Evolutionary conservation across 2,888 invertebrate genomes (phyloP), one percentile per base, ranked within the genome.

Genomic region (Yponomeuta sedellus): DNA sequence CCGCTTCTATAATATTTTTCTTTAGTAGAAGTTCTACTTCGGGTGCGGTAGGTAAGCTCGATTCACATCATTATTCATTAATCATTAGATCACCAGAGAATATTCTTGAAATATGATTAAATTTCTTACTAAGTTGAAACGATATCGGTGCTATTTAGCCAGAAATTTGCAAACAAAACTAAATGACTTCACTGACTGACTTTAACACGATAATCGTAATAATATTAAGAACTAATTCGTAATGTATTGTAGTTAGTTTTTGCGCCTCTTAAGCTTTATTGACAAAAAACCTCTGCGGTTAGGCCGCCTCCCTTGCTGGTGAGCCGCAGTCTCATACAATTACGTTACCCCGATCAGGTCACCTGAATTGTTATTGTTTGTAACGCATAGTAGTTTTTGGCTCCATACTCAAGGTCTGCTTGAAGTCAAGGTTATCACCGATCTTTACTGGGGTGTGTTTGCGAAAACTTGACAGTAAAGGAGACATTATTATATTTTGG

Each of bases 231-330:
- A 34, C 34, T 34, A 34, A 22, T 25, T 22, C 12, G 1, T 59
- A 22, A 22, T 59, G 59, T 59, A 59, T 34, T 34, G 28, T 34
- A n/a, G 61, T 11, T 34, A 34, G 20, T 61, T 63, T 39, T 63
- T 63, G 63, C 19, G n/a, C 25, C 39, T 61, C 61, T 39, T 63
- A 63, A 40, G 34, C 39, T 62, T 62, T 63, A 63, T 63, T 63
- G 40, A 44, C 63, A 63, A 63, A 44, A 25, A 61, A 61, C 44
- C 44, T 12, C 44, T 16, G 16, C 16, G 16, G 12, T 16, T 3
- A 52, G 16, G 3, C 44, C 44, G 44, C 44, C 44, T 52, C 44
- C 16, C 44, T 52, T 3, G 16, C 34, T 34, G 16, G 44, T 52
- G 44, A 16, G 3, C 44, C 16, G 44, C 12, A 16, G 16, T 52